A percentile compares a stretch with the other conserved stretches of the same genome.
These are phyloP conservation scores for Wasmannia auropunctata DNA, from an alignment of 1,140 invertebrate genomes.

Conservation along the genomic window DNA sequence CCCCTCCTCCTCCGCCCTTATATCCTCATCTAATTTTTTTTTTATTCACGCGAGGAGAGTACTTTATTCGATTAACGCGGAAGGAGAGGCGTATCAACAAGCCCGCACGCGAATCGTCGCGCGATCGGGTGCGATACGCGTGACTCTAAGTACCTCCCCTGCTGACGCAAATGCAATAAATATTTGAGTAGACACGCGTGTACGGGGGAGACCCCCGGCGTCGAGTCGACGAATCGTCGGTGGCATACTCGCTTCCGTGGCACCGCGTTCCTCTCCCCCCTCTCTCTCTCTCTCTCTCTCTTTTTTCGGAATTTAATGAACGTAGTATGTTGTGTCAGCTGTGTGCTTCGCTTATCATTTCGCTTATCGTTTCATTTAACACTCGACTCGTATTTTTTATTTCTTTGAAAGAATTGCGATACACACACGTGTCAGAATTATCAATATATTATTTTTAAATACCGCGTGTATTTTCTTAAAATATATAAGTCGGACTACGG, in stretches of 20 bases:
- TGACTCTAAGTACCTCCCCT: background rate
- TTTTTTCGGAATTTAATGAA: background rate
- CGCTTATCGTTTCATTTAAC: background rate
- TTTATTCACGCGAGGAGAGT: background rate
- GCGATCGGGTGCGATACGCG: background rate
- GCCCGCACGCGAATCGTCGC: background rate
- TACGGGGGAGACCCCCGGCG: background rate
- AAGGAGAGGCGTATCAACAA: background rate
- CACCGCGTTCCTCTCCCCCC: too few species aligned
- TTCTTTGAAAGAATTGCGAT: too few species aligned
- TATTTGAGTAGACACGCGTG: constrained; percentile 25
- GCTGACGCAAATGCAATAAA: constrained; percentile 50
- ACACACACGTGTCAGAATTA: background rate
- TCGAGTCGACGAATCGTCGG: constrained; percentile 10
- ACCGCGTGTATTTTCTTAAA: background rate
- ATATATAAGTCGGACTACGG: background rate
- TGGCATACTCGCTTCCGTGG: background rate
- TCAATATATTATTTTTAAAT: background rate
- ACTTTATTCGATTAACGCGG: background rate
- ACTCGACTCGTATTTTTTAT: background rate
- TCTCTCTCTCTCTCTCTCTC: too few species aligned
- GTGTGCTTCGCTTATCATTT: too few species aligned
- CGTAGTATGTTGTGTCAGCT: background rate
- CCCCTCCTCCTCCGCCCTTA: too few species aligned
- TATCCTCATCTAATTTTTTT: background rate